Evolutionary conservation across 2,797 vertebrate genomes (phyloP), one percentile per base, ranked within the genome.

Genomic region (Myotis myotis): DNA sequence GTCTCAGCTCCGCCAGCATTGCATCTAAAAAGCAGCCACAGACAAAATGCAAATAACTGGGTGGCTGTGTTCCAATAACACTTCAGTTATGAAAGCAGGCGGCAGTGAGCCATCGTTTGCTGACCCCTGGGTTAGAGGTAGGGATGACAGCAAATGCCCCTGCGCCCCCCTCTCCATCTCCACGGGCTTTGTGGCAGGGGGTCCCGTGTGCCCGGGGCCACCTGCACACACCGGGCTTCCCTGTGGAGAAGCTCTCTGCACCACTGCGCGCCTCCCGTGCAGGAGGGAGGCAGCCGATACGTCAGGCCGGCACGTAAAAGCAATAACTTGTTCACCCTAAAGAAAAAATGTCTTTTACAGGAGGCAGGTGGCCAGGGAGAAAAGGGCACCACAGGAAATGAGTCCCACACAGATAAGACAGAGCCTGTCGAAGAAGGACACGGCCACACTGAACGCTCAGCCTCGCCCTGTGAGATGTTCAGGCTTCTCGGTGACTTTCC

Each of bases 381-480:
- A 33, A 15, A 60, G 33, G n/a, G 3, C 36, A 23, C n/a, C 1
- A 2, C 38, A 30, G 68, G 17, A 55, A 85, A 12, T 4, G 19
- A 13, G 53, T 38, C 0, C 0, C 17, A 47, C 28, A 30, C 33
- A 91, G 76, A 3, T 4, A n/a, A n/a, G 64, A 60, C 49, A 22
- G 19, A 78, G 2, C 30, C 28, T 41, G 28, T 3, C 8, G 1
- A 33, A 23, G n/a, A 1, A 19, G 30, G 25, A 16, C 20, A 12
- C 0, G 0, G 78, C 33, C 82, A 30, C 10, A 0, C 0, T 10
- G 25, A 30, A 23, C 10, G 41, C 66, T 33, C n/a, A 68, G 81
- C 53, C 33, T 23, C 44, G 4, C 23, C 36, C 13, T 16, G 11
- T 0, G 17, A 5, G 36, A n/a, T 0, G 1, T 30, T 5, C 19